phyloP scores from a whole-genome alignment of 2,113 vertebrate species.

The Ictalurus furcatus region DNA sequence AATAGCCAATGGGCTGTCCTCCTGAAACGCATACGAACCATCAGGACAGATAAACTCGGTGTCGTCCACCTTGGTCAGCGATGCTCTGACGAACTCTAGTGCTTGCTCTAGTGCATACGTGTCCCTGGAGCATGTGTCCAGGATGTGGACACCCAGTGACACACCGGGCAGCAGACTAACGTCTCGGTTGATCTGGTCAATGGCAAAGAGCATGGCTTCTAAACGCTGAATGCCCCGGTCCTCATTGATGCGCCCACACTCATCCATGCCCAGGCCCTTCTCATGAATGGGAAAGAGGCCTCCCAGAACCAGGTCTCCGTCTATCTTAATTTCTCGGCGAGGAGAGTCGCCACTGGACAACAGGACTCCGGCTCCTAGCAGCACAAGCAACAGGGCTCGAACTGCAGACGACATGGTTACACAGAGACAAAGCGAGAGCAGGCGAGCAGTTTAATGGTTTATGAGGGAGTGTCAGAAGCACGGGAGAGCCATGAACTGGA shows the following conservation, averaged over 20 bases:
- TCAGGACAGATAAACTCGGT: constrained; percentile 98
- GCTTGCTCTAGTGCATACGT: constrained; percentile 98
- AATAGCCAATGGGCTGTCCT: constrained; percentile 91
- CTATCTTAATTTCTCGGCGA: constrained; percentile 93
- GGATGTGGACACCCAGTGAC: constrained; percentile 90
- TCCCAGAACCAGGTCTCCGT: constrained; percentile 94
- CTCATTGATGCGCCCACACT: constrained; percentile 95
- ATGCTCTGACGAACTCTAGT: constrained; percentile 95
- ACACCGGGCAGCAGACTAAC: constrained; percentile 86
- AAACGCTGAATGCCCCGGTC: constrained; percentile 93
- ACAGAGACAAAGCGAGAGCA: constrained; percentile 62
- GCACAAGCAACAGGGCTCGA: constrained; percentile 79
- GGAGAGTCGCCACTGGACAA: constrained; percentile 85
- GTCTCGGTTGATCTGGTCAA: constrained; percentile 94
- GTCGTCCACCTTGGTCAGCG: constrained; percentile 97
- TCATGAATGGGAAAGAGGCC: constrained; percentile 98
- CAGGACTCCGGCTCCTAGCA: constrained; percentile 85
- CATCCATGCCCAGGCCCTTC: constrained; percentile 90
- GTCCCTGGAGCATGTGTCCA: constrained; percentile 96
- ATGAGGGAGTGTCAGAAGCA: constrained; percentile 58
- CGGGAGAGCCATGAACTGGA: constrained; percentile 72
- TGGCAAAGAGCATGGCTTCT: constrained; percentile 98
- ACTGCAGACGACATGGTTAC: constrained; percentile 82
- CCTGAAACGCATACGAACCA: constrained; percentile 92
- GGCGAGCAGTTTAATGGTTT: constrained; percentile 52